Percentiles rank a stretch among this genome's conserved stretches.
phyloP scores from a whole-genome alignment of 1,140 invertebrate genomes.

The Carcinoscorpius rotundicauda region DNA sequence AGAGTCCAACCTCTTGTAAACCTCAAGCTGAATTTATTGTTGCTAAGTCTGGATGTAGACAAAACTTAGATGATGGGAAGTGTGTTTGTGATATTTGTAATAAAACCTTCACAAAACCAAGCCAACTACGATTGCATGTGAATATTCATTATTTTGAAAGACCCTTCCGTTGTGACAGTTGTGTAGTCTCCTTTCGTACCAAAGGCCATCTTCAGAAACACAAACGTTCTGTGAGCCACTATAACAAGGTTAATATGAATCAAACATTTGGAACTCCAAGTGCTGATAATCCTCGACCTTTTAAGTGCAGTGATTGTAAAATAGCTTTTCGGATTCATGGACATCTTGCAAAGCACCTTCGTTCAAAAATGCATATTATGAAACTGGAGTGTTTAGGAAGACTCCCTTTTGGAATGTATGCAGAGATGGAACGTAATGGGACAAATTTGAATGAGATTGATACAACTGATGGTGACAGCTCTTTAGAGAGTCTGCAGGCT shows the following conservation, averaged over 20 bases:
- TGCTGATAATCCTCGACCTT: slow-evolving; percentile 76
- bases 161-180: slow-evolving; percentile 75
- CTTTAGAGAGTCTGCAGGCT: slow-evolving; percentile 42
- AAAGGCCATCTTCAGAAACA: slow-evolving; percentile 84
- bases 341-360: slow-evolving; percentile 84
- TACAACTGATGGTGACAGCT: slow-evolving; percentile 83
- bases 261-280: slow-evolving; percentile 67
- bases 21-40: too few species aligned
- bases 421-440: slow-evolving; percentile 78
- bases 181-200: slow-evolving; percentile 75
- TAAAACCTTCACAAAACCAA: slow-evolving; percentile 76
- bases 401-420: slow-evolving; percentile 83
- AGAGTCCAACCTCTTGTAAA: too few species aligned
- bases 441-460: slow-evolving; percentile 81
- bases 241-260: slow-evolving; percentile 73
- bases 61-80: slow-evolving; percentile 44
- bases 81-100: slow-evolving; percentile 74
- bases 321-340: slow-evolving; percentile 90
- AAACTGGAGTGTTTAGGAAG: slow-evolving; percentile 82
- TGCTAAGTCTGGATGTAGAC: too few species aligned
- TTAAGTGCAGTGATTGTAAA: slow-evolving; percentile 86
- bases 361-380: slow-evolving; percentile 93
- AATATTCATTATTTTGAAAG: slow-evolving; percentile 91
- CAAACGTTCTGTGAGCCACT: slow-evolving; percentile 70
- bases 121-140: slow-evolving; percentile 76